Conservation (phyloP, 2,888 invertebrate genomes). For the Eilema depressum region DNA sequence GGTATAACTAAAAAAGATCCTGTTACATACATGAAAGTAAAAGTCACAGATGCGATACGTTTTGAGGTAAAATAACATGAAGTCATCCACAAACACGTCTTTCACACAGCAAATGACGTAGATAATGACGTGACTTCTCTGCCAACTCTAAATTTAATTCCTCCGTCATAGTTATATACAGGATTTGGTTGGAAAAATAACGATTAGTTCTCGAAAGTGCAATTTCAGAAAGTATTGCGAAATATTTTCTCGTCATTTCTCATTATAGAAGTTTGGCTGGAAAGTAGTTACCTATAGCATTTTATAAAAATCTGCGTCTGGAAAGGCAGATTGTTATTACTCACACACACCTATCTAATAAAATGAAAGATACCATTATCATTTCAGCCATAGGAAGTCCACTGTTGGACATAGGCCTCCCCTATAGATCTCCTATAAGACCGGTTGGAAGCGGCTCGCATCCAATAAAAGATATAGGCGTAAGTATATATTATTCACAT, state of each 20-base stretch:
- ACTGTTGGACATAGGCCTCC: too few species aligned
- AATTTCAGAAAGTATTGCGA: background rate
- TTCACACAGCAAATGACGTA: constrained; percentile 29
- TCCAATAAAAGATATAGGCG: too few species aligned
- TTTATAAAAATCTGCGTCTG: background rate
- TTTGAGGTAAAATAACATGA: constrained; percentile 4
- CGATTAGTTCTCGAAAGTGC: background rate
- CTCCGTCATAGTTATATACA: constrained; percentile 18
- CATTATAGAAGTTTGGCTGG: background rate
- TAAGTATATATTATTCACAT: background rate
- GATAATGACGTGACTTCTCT: constrained; percentile 27
- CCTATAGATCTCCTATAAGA: too few species aligned
- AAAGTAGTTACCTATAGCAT: background rate
- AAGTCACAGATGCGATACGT: background rate
- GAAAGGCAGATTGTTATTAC: too few species aligned
- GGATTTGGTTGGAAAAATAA: constrained; percentile 1
- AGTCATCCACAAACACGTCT: constrained; percentile 25
- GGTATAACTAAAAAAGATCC: background rate
- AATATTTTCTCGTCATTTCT: background rate
- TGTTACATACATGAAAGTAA: background rate
- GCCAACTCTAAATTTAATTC: constrained; percentile 32
- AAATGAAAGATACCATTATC: too few species aligned
- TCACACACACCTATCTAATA: too few species aligned
- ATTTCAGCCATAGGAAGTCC: too few species aligned
- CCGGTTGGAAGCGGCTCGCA: too few species aligned